A percentile compares a stretch with the other conserved stretches of the same genome.
Evolutionary conservation across 2,113 vertebrate species (phyloP).

Genomic region (Hystrix brachyura): DNA sequence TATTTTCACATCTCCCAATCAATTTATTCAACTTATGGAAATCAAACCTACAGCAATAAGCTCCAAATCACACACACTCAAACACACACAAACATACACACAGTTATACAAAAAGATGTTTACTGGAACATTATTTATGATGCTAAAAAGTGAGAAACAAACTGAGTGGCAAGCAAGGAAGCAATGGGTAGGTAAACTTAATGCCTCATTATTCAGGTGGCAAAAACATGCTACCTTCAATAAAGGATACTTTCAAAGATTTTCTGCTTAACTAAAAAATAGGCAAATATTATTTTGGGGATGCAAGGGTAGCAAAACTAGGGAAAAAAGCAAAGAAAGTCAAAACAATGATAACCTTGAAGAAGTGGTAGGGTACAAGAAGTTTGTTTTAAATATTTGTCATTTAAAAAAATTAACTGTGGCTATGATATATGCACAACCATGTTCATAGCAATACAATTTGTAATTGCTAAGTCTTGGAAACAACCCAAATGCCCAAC

Average conservation of each 20-base stretch:
- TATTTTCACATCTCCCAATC: background rate
- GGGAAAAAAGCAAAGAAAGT: conserved; percentile 16
- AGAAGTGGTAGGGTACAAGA: background rate
- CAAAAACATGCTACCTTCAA: conserved; percentile 37
- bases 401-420: background rate
- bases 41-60: background rate
- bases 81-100: background rate
- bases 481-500: too few relatives aligned
- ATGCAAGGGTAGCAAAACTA: background rate
- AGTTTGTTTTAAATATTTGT: background rate
- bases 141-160: background rate
- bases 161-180: background rate
- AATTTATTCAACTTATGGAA: background rate
- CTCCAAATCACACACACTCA: background rate
- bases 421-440: background rate
- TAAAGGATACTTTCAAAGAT: background rate
- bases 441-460: too few relatives aligned
- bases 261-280: conserved; percentile 24
- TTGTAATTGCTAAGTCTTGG: too few relatives aligned
- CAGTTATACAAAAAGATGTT: background rate
- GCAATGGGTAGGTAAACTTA: background rate
- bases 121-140: conserved; percentile 1
- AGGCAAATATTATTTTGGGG: conserved; percentile 24
- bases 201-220: background rate
- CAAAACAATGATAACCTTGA: background rate